phyloP scores from a whole-genome alignment of 2,113 vertebrate genomes.

The Mesoclemmys tuberculata region DNA sequence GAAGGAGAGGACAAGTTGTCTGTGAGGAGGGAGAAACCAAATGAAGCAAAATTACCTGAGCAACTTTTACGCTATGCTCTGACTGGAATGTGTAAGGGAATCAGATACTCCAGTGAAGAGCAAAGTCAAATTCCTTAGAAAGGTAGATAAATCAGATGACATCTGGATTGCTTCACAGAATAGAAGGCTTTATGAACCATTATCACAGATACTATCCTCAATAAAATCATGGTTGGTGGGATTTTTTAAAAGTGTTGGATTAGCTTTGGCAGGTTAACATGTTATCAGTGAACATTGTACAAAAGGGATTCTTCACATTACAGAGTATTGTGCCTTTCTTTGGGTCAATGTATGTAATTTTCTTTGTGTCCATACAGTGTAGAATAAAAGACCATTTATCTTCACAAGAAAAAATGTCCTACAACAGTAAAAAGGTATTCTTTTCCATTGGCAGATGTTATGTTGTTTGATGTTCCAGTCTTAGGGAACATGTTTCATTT shows the following conservation, averaged over 20 bases:
- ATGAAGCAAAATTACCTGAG: not conserved
- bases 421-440: not conserved
- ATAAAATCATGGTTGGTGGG: not conserved
- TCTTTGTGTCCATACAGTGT: not conserved
- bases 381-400: not conserved
- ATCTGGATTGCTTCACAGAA: not conserved
- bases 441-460: not conserved
- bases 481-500: not conserved
- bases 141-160: no score
- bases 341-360: not conserved
- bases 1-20: not conserved
- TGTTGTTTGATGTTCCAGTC: not conserved
- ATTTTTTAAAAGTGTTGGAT: not conserved
- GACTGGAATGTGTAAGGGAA: not conserved
- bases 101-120: not conserved
- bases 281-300: not conserved
- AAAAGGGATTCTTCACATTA: not conserved
- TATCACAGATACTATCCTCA: no score
- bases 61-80: not conserved
- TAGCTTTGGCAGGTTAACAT: not conserved
- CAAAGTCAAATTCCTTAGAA: not conserved
- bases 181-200: not conserved
- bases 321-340: not conserved
- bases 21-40: not conserved
- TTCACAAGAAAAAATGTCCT: not conserved